Evolutionary conservation across 1,140 invertebrate species (phyloP).

Genomic region (Zaprionus tsacasi): DNA sequence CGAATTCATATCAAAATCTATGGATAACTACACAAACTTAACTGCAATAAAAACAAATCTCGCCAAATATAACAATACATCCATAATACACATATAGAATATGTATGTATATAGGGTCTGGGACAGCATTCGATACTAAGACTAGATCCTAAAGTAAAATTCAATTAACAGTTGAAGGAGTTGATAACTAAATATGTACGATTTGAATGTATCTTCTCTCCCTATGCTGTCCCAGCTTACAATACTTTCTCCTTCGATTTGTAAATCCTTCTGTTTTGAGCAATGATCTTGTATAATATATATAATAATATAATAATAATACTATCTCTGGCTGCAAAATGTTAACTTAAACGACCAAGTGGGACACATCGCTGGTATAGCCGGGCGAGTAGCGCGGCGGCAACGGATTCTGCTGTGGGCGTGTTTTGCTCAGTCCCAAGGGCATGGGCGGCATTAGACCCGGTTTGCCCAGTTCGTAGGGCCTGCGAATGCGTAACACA

Average conservation of each 20-base stretch:
- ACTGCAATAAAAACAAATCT: constrained; percentile 44
- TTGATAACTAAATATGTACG: background rate
- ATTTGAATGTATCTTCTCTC: too few species aligned
- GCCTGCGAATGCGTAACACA: constrained; percentile 85
- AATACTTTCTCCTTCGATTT: constrained; percentile 33
- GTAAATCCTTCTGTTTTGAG: constrained; percentile 52
- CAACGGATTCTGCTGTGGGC: constrained; percentile 83
- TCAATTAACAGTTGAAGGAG: background rate
- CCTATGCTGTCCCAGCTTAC: background rate
- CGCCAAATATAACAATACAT: constrained; percentile 29
- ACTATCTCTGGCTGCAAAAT: constrained; percentile 50
- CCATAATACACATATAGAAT: constrained; percentile 20
- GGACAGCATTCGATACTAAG: constrained; percentile 7
- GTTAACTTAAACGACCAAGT: constrained; percentile 87
- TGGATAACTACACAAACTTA: constrained; percentile 66
- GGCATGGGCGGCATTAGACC: constrained; percentile 52
- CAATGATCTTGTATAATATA: constrained; percentile 27
- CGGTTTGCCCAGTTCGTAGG: constrained; percentile 72
- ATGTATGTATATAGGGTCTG: constrained; percentile 31
- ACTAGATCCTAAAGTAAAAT: background rate
- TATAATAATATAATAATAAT: constrained; percentile 14
- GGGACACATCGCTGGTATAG: constrained; percentile 88
- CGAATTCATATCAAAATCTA: constrained; percentile 44
- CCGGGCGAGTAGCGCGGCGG: constrained; percentile 87
- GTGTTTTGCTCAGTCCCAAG: constrained; percentile 66